These are phyloP conservation scores for Labeo catla DNA, from an alignment of 2,113 vertebrate species.

Conservation along the genomic window DNA sequence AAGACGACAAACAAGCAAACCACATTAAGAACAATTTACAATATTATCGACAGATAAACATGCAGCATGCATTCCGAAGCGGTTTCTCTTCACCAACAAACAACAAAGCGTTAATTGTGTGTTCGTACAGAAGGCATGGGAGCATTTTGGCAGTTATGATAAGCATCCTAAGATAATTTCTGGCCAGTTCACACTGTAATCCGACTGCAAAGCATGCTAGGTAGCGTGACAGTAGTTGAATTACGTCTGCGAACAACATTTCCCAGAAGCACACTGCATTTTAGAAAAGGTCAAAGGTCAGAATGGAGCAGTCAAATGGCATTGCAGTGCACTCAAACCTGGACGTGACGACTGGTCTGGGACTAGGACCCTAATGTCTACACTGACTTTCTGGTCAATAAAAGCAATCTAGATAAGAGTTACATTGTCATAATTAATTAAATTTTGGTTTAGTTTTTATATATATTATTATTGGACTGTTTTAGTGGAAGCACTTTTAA, in stretches of 20 bases:
- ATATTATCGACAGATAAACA: neutral
- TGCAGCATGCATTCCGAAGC: conserved; percentile 1
- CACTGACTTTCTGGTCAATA: conserved; percentile 3
- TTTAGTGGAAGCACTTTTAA: neutral
- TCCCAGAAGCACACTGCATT: neutral
- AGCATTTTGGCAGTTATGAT: neutral
- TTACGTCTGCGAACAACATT: neutral
- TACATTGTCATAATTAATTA: neutral
- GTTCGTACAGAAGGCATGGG: conserved; percentile 3
- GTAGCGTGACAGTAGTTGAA: neutral
- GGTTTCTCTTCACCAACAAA: neutral
- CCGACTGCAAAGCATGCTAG: neutral
- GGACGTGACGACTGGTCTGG: neutral
- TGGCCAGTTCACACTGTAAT: neutral
- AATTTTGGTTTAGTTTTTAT: neutral
- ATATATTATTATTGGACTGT: neutral
- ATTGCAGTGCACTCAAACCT: conserved; percentile 30
- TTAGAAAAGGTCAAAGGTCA: conserved; percentile 11
- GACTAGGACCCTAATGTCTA: conserved; percentile 14
- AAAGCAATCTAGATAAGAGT: neutral
- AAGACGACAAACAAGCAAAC: neutral
- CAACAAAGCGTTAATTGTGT: neutral
- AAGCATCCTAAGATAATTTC: neutral
- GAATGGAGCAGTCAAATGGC: neutral
- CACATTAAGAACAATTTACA: neutral